These are phyloP conservation scores for Atta texana DNA, from an alignment of 1,140 invertebrate genomes.

Conservation along the genomic window DNA sequence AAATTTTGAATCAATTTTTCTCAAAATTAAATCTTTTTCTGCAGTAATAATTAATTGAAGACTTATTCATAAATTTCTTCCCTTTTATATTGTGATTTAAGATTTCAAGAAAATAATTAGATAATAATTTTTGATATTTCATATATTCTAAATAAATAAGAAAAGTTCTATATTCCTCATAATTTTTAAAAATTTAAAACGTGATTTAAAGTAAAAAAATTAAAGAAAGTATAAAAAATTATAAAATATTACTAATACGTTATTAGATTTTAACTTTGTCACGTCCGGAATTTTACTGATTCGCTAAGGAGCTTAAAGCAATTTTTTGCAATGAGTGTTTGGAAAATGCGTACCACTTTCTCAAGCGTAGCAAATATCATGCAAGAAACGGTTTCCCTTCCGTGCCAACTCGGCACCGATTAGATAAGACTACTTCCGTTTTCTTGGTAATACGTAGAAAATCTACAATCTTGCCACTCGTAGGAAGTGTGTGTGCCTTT, in stretches of 20 bases:
- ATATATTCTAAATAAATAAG: neutral
- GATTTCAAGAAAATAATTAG: neutral
- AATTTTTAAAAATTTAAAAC: neutral
- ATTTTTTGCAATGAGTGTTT: conserved; percentile 27
- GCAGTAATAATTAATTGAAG: neutral
- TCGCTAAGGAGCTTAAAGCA: neutral
- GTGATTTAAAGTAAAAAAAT: neutral
- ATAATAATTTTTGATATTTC: neutral
- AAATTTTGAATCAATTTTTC: neutral
- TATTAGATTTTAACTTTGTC: neutral
- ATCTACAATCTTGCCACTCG: neutral
- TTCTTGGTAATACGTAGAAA: conserved; percentile 45
- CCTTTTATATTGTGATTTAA: neutral
- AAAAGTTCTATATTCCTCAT: too few species aligned
- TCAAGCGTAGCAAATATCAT: conserved; percentile 31
- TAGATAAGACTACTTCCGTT: conserved; percentile 59
- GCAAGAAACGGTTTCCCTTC: conserved; percentile 47
- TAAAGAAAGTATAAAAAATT: neutral
- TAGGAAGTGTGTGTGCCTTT: conserved; percentile 30
- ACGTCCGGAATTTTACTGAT: neutral
- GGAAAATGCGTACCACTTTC: conserved; percentile 33
- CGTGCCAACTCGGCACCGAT: conserved; percentile 39
- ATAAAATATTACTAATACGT: neutral
- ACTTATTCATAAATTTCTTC: neutral
- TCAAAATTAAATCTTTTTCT: neutral